phyloP scores from a whole-genome alignment of 2,797 vertebrate species.

The Decapterus maruadsi region DNA sequence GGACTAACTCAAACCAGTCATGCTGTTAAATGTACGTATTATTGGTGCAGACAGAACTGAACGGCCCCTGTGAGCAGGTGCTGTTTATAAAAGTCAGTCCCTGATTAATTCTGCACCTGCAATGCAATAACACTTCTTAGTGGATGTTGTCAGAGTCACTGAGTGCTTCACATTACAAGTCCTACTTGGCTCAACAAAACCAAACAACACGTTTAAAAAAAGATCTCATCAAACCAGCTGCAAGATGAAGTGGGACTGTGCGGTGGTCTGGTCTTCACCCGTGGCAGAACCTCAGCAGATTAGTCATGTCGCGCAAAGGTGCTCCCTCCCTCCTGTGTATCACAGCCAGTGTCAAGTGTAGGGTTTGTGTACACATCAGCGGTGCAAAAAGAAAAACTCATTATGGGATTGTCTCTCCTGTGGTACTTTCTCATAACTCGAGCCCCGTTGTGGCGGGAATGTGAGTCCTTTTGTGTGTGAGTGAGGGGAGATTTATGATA shows the following conservation, averaged over 20 bases:
- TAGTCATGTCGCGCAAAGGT: constrained; percentile 9
- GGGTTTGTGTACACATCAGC: constrained; percentile 40
- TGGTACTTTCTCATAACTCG: constrained; percentile 70
- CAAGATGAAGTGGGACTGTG: constrained; percentile 36
- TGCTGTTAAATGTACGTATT: neutral
- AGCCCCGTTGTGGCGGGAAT: constrained; percentile 62
- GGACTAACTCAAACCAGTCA: neutral
- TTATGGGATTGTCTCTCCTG: constrained; percentile 56
- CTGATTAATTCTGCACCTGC: neutral
- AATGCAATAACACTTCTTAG: constrained; percentile 15
- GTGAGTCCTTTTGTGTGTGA: constrained; percentile 60
- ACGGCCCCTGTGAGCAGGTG: neutral
- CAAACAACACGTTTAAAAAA: constrained; percentile 39
- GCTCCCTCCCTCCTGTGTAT: constrained; percentile 23
- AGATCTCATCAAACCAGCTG: constrained; percentile 17
- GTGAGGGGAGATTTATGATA: constrained; percentile 76
- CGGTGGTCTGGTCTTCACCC: constrained; percentile 14
- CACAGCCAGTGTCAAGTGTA: constrained; percentile 15
- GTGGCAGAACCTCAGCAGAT: constrained; percentile 27
- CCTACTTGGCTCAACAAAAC: constrained; percentile 21
- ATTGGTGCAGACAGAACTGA: constrained; percentile 7
- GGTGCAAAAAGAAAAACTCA: constrained; percentile 44
- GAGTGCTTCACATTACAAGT: neutral
- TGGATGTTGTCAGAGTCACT: constrained; percentile 17
- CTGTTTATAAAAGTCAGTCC: constrained; percentile 6